A percentile compares a stretch with the other conserved stretches of the same genome.
phyloP scores from a whole-genome alignment of 2,888 invertebrate species.

The Siphlonurus alternatus region DNA sequence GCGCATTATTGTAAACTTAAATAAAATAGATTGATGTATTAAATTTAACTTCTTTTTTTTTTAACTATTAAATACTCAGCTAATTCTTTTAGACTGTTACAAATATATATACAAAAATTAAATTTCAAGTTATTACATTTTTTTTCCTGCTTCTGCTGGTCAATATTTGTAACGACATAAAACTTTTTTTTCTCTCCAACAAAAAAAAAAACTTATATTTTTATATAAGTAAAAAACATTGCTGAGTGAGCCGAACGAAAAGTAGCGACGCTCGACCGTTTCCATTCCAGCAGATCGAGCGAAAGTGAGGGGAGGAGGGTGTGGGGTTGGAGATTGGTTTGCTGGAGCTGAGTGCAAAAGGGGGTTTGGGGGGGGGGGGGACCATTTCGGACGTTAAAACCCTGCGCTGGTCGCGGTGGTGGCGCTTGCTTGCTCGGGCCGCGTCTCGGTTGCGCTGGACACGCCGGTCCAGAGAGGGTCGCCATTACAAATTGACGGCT shows the following conservation, averaged over 20 bases:
- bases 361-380: background rate
- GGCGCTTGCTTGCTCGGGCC: no score
- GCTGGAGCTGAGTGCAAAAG: background rate
- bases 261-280: no score
- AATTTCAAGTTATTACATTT: no score
- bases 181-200: background rate
- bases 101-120: no score
- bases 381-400: no score
- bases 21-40: no score
- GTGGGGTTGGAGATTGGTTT: background rate
- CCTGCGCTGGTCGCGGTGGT: no score
- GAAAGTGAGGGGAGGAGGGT: background rate
- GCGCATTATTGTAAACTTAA: background rate
- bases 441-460: no score
- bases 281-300: background rate
- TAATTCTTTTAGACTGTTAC: no score
- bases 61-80: background rate
- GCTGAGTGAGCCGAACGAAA: background rate
- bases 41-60: background rate
- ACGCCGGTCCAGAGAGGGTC: no score
- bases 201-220: background rate
- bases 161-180: background rate
- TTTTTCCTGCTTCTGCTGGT: no score
- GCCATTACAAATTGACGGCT: slow-evolving; percentile 37
- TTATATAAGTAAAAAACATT: background rate